phyloP scores from a whole-genome alignment of 2,113 vertebrate species.

The Podilymbus podiceps region DNA sequence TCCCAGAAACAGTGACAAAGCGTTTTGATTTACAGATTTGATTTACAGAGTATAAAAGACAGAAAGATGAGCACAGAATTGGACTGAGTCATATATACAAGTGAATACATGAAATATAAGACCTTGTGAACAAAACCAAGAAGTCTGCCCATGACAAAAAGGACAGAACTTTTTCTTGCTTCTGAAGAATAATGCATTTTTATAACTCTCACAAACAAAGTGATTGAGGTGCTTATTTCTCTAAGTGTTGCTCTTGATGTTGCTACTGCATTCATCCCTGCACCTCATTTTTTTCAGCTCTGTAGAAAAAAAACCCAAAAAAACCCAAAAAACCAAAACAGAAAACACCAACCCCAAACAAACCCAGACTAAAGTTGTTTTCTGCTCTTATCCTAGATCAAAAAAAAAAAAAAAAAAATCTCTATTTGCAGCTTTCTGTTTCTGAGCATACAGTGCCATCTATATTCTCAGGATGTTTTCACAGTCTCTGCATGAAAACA shows the following conservation, averaged over 20 bases:
- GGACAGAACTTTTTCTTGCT: neutral
- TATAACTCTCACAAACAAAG: neutral
- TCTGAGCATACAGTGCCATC: conserved; percentile 24
- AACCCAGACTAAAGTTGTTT: neutral
- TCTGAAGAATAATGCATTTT: neutral
- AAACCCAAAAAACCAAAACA: too few species aligned
- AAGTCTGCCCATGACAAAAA: neutral
- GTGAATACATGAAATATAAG: neutral
- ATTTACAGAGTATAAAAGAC: neutral
- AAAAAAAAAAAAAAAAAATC: neutral
- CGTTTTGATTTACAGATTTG: neutral
- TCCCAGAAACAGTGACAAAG: neutral
- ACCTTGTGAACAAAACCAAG: neutral
- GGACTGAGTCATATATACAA: neutral
- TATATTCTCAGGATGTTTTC: conserved; percentile 24
- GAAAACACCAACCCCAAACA: too few species aligned
- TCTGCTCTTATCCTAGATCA: neutral
- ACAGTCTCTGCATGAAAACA: neutral
- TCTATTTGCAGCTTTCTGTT: neutral
- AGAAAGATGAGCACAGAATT: neutral
- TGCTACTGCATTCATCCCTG: neutral
- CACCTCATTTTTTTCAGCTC: neutral
- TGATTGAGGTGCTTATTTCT: neutral
- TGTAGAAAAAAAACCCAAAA: neutral
- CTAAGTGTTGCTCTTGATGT: neutral